These are phyloP conservation scores for Mythimna vitellina DNA, from an alignment of 2,888 invertebrate genomes.

Conservation along the genomic window DNA sequence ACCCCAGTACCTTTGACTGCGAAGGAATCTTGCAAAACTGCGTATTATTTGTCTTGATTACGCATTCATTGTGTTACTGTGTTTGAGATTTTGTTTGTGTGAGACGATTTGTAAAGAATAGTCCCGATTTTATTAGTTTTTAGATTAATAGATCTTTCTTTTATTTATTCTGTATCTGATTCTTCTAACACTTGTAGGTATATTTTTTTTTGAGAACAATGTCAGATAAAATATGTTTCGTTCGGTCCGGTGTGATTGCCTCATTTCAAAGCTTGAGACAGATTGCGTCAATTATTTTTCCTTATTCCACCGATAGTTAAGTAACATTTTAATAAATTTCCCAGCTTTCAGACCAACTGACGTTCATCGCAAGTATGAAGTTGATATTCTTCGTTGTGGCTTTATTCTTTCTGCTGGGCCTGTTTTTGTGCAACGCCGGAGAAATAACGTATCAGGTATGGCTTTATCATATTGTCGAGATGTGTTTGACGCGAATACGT, in stretches of 20 bases:
- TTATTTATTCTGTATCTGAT: neutral
- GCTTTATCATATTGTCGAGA: conserved; percentile 31
- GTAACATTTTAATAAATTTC: conserved; percentile 38
- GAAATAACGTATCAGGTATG: conserved; percentile 86
- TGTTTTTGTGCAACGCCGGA: conserved; percentile 86
- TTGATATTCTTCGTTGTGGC: conserved; percentile 80
- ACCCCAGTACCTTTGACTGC: conserved; percentile 48
- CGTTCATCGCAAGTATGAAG: conserved; percentile 78
- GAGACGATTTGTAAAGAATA: conserved; percentile 37
- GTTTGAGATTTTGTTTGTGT: conserved; percentile 32
- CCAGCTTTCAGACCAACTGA: conserved; percentile 80
- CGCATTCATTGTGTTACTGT: conserved; percentile 47
- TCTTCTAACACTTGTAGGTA: neutral
- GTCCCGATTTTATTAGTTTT: conserved; percentile 31
- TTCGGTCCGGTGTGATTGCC: conserved; percentile 10
- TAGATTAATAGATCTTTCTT: neutral
- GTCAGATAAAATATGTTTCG: neutral
- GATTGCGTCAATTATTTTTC: conserved; percentile 28
- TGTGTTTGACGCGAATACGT: conserved; percentile 27
- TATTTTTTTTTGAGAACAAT: neutral
- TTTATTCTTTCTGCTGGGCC: conserved; percentile 81
- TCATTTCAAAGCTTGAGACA: conserved; percentile 18
- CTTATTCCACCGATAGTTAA: conserved; percentile 10
- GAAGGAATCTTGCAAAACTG: conserved; percentile 51
- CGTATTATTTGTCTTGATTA: conserved; percentile 57